These are phyloP conservation scores for Larimichthys polyactis DNA, from an alignment of 2,113 vertebrate species.

Conservation along the genomic window DNA sequence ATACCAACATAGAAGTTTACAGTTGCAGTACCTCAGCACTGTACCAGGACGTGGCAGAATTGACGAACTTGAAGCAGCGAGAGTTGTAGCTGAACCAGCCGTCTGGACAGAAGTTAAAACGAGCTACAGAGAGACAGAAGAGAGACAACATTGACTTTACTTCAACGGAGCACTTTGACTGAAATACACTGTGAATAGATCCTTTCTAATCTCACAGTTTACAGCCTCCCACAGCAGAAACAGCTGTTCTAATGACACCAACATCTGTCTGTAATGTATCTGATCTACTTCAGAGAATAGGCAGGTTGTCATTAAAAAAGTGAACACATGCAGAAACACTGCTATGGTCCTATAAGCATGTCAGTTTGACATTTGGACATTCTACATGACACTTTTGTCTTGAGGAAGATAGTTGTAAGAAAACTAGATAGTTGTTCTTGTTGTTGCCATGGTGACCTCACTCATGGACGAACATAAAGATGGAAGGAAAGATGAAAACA, in stretches of 20 bases:
- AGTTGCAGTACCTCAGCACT: conserved; percentile 24
- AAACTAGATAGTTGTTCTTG: too few species aligned
- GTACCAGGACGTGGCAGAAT: neutral
- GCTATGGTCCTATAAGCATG: neutral
- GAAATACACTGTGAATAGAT: neutral
- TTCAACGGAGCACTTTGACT: neutral
- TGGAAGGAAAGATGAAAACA: neutral
- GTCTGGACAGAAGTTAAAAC: neutral
- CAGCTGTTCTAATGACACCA: neutral
- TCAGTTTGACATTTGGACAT: neutral
- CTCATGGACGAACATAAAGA: neutral
- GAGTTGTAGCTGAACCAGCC: conserved; percentile 6
- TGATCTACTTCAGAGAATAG: neutral
- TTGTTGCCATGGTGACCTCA: neutral
- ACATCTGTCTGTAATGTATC: neutral
- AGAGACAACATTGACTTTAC: neutral
- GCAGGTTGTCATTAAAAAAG: too few species aligned
- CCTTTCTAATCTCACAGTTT: neutral
- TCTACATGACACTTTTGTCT: neutral
- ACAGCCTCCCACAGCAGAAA: neutral
- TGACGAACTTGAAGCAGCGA: conserved; percentile 4
- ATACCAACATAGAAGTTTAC: neutral
- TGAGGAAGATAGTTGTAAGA: too few species aligned
- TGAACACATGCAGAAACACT: too few species aligned
- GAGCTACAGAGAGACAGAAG: conserved; percentile 11